Percentiles rank a stretch among this genome's conserved stretches.
phyloP scores from a whole-genome alignment of 92 coral and sea anemone species.

The Epizoanthus illoricatus region DNA sequence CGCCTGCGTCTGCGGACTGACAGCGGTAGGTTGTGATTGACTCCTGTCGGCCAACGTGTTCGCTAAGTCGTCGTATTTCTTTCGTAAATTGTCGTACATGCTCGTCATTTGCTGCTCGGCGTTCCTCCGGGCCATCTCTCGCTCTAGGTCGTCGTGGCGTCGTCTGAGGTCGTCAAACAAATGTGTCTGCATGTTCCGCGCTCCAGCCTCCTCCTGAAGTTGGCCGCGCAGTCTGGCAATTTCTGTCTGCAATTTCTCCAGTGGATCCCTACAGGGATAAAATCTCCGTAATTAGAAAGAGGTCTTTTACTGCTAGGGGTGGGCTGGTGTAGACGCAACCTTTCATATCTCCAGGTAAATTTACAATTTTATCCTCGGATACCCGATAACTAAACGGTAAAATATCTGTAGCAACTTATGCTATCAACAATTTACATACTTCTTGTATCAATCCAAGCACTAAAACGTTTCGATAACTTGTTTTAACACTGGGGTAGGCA shows the following conservation, averaged over 20 bases:
- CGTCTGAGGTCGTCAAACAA: slow-evolving; percentile 94
- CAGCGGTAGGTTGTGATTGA: slow-evolving; percentile 44
- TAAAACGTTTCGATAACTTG: too few species aligned
- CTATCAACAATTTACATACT: too few species aligned
- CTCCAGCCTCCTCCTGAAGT: slow-evolving; percentile 72
- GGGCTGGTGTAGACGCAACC: too few species aligned
- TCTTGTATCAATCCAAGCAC: too few species aligned
- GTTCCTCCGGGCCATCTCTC: slow-evolving; percentile 80
- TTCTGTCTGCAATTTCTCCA: slow-evolving; percentile 75
- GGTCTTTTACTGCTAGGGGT: too few species aligned
- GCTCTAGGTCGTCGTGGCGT: slow-evolving; percentile 89
- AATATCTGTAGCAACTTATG: too few species aligned
- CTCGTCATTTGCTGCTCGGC: slow-evolving; percentile 84
- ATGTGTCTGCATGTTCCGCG: slow-evolving; percentile 74
- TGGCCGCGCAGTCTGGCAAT: slow-evolving; percentile 75
- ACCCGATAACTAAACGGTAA: too few species aligned
- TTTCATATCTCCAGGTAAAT: too few species aligned
- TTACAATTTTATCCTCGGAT: too few species aligned
- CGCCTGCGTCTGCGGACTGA: slow-evolving; percentile 47
- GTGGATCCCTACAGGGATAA: slow-evolving; percentile 67
- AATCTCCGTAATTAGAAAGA: too few species aligned
- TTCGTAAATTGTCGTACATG: slow-evolving; percentile 84
- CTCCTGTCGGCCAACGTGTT: slow-evolving; percentile 41
- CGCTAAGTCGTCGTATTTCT: slow-evolving; percentile 80
- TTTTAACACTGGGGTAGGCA: too few species aligned